Evolutionary conservation across 2,888 invertebrate species (phyloP).

Genomic region (Aphidius colemani): DNA sequence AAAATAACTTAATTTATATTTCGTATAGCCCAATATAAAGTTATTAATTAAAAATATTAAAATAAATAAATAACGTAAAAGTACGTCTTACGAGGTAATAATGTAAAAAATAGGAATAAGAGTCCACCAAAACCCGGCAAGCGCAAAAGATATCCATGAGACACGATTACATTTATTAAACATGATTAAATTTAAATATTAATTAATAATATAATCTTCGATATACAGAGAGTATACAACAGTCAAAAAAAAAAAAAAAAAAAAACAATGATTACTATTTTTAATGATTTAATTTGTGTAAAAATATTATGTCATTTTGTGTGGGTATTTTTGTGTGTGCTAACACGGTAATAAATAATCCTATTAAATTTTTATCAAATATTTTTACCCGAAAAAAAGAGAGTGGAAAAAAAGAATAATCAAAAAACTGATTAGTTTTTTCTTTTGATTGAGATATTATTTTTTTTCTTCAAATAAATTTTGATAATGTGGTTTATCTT

Average conservation of each 20-base stretch:
- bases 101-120: slow-evolving; percentile 48
- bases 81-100: slow-evolving; percentile 54
- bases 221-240: slow-evolving; percentile 56
- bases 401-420: slow-evolving; percentile 20
- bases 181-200: slow-evolving; percentile 56
- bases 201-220: slow-evolving; percentile 54
- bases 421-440: slow-evolving; percentile 46
- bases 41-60: slow-evolving; percentile 26
- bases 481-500: not conserved
- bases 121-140: slow-evolving; percentile 59
- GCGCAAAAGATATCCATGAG: slow-evolving; percentile 60
- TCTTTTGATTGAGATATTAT: slow-evolving; percentile 37
- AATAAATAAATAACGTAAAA: slow-evolving; percentile 41
- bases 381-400: slow-evolving; percentile 1
- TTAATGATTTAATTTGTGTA: slow-evolving; percentile 14
- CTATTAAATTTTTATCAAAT: slow-evolving; percentile 21
- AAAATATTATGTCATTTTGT: slow-evolving; percentile 16
- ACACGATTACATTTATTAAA: slow-evolving; percentile 60
- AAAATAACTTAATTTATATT: slow-evolving; percentile 26
- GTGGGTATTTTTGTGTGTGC: slow-evolving; percentile 1
- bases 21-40: slow-evolving; percentile 28
- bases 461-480: not conserved
- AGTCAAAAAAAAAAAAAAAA: slow-evolving; percentile 28
- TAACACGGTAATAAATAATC: slow-evolving; percentile 23
- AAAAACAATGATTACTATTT: slow-evolving; percentile 30